phyloP scores from a whole-genome alignment of 2,888 invertebrate species.

The Eupithecia subfuscata region DNA sequence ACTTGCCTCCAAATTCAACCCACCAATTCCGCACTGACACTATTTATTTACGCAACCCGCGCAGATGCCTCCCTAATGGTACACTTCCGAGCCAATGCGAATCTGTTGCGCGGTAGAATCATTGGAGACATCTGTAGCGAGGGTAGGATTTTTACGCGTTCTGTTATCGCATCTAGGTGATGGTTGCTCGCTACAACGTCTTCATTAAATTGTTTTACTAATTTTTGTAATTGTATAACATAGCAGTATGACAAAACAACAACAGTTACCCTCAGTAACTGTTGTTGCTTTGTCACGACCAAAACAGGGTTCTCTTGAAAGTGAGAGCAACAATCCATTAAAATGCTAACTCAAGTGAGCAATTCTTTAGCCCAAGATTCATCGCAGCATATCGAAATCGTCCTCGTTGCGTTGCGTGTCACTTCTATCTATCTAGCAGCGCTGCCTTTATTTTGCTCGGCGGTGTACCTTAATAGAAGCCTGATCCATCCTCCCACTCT shows the following conservation, averaged over 20 bases:
- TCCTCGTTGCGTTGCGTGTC: not conserved
- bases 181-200: not conserved
- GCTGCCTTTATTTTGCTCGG: conserved; percentile 1
- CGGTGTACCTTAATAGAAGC: conserved; percentile 34
- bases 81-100: conserved; percentile 9
- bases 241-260: not conserved
- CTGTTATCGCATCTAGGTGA: not conserved
- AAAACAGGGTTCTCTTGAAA: not conserved
- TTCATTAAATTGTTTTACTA: not conserved
- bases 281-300: not conserved
- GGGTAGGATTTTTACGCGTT: not conserved
- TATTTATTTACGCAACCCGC: conserved; percentile 66
- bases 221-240: not conserved
- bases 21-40: conserved; percentile 59
- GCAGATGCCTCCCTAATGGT: conserved; percentile 56
- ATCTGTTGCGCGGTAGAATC: conserved; percentile 3
- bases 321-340: not conserved
- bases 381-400: not conserved
- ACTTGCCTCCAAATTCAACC: conserved; percentile 62
- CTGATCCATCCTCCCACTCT: conserved; percentile 55
- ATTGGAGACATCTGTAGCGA: not conserved
- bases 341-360: not conserved
- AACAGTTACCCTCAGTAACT: not conserved
- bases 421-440: not conserved
- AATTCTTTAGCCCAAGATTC: not conserved